Evolutionary conservation across 2,797 vertebrate genomes (phyloP).

Genomic region (Malurus leucopterus): DNA sequence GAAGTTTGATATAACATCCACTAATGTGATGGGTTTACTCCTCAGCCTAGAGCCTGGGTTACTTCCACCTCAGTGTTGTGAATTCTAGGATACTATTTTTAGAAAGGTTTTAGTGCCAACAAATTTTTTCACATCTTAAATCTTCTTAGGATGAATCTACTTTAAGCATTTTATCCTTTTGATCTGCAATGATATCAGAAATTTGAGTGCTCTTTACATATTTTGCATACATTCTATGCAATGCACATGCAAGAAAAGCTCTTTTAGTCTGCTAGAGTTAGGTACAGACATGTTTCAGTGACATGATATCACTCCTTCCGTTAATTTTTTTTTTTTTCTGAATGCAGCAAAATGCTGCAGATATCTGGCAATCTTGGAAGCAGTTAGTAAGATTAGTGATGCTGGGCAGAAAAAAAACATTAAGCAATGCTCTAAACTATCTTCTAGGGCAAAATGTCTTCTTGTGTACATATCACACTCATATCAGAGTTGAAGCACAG

Average conservation of each 20-base stretch:
- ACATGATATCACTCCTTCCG: not conserved
- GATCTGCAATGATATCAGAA: not conserved
- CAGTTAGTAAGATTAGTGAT: not conserved
- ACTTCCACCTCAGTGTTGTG: not conserved
- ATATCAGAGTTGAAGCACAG: not conserved
- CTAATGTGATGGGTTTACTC: not conserved
- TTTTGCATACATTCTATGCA: not conserved
- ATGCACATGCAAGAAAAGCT: not conserved
- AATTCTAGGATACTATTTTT: not conserved
- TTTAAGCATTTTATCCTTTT: not conserved
- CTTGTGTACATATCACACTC: not conserved
- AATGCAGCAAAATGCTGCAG: constrained; percentile 2
- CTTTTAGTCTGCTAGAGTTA: not conserved
- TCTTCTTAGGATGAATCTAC: not conserved
- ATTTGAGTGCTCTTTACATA: not conserved
- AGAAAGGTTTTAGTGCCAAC: not conserved
- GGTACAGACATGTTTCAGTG: not conserved
- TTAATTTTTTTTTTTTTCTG: not conserved
- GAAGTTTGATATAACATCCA: not conserved
- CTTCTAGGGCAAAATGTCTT: not conserved
- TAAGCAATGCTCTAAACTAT: not conserved
- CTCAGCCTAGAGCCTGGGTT: not conserved
- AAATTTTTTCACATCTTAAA: not conserved
- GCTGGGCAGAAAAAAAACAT: not conserved
- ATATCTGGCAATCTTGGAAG: not conserved